phyloP scores from a whole-genome alignment of 2,797 vertebrate genomes.

The Sandelia bainsii region DNA sequence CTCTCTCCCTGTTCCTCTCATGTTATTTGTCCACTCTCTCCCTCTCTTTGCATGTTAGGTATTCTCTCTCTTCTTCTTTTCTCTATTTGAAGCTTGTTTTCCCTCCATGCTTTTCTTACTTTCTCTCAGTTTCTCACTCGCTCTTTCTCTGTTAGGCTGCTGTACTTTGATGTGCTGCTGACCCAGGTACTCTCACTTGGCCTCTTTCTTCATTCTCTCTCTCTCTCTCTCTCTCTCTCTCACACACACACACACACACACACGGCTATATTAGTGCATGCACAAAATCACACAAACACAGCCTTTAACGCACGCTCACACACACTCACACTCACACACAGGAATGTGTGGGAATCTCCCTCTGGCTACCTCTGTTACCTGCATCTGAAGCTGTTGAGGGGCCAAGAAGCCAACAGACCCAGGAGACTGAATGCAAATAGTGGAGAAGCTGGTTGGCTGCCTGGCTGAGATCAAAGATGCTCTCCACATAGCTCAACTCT shows the following conservation, averaged over 20 bases:
- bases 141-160: constrained; percentile 48
- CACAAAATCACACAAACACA: constrained; percentile 45
- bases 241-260: constrained; percentile 29
- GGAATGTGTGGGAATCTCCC: constrained; percentile 83
- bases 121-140: constrained; percentile 25
- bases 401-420: constrained; percentile 79
- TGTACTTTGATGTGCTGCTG: constrained; percentile 67
- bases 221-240: neutral
- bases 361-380: constrained; percentile 82
- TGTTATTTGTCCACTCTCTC: constrained; percentile 40
- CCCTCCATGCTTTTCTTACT: constrained; percentile 9
- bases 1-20: constrained; percentile 19
- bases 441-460: constrained; percentile 73
- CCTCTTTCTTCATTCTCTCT: constrained; percentile 43
- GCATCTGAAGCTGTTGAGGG: constrained; percentile 77
- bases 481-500: constrained; percentile 72
- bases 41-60: constrained; percentile 18
- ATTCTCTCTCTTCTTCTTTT: constrained; percentile 33
- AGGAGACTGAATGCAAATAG: constrained; percentile 78
- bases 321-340: constrained; percentile 55
- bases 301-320: constrained; percentile 33
- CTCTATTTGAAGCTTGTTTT: constrained; percentile 40
- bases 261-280: constrained; percentile 26
- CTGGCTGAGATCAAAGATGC: constrained; percentile 78
- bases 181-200: constrained; percentile 67